Evolutionary conservation across 2,113 vertebrate genomes (phyloP).

Genomic region (Platycercus adscitus): DNA sequence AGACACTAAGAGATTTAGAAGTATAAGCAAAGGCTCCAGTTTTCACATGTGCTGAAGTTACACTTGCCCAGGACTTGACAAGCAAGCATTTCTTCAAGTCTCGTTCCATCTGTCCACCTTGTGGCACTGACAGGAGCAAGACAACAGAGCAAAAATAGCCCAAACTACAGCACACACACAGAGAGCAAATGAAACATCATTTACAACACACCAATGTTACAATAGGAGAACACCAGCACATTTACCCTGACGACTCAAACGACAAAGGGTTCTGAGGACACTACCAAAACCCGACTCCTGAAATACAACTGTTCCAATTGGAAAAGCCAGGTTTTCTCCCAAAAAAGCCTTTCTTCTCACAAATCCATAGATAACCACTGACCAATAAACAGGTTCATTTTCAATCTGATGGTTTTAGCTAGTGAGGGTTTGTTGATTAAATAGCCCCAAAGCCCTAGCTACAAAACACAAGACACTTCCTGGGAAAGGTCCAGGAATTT

Average conservation of each 20-base stretch:
- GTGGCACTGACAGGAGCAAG: neutral
- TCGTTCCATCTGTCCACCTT: neutral
- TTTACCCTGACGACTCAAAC: neutral
- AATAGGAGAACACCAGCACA: fast-evolving
- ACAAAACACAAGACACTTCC: neutral
- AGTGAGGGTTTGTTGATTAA: neutral
- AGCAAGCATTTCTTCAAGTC: neutral
- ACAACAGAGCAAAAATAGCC: neutral
- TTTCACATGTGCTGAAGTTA: neutral
- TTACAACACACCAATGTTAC: neutral
- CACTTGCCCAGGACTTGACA: neutral
- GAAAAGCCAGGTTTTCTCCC: neutral
- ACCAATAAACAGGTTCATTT: neutral
- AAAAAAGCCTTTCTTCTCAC: neutral
- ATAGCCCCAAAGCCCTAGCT: neutral
- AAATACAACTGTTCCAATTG: neutral
- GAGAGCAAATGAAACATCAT: neutral
- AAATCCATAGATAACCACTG: neutral
- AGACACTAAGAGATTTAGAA: neutral
- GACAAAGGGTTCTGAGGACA: neutral
- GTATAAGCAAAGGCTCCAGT: neutral
- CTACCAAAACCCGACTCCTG: neutral
- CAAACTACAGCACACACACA: fast-evolving
- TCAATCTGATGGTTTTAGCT: neutral
- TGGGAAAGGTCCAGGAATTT: neutral